phyloP scores from a whole-genome alignment of 2,797 vertebrate species.

The Acomys russatus region DNA sequence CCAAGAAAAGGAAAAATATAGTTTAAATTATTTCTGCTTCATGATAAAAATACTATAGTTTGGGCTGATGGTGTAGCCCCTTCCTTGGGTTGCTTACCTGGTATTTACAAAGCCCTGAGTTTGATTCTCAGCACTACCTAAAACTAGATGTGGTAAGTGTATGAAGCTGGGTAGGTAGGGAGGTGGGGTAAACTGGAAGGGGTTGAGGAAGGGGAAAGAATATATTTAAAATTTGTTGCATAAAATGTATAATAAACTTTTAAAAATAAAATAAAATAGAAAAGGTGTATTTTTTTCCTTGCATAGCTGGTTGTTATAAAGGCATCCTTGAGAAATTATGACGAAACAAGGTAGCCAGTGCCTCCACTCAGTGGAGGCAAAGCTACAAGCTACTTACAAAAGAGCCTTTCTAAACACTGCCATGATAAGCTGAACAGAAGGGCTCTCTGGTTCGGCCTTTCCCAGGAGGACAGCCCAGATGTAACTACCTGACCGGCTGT shows the following conservation, averaged over 20 bases:
- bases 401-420: not conserved
- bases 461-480: not conserved
- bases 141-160: not conserved
- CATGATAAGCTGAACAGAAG: not conserved
- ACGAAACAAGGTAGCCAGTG: not conserved
- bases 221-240: not conserved
- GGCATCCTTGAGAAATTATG: not conserved
- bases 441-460: not conserved
- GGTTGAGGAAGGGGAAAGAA: not conserved
- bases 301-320: not conserved
- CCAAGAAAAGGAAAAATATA: not conserved
- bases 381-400: not conserved
- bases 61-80: not conserved
- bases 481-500: not conserved
- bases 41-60: not conserved
- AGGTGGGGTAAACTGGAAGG: not conserved
- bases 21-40: not conserved
- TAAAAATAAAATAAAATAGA: not conserved
- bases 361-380: not conserved
- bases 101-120: not conserved
- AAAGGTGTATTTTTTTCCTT: not conserved
- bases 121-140: not conserved
- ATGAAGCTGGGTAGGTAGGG: not conserved
- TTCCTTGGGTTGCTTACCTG: not conserved
- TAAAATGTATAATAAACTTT: not conserved